phyloP scores from a whole-genome alignment of 2,797 vertebrate species.

The Cetoscarus ocellatus region DNA sequence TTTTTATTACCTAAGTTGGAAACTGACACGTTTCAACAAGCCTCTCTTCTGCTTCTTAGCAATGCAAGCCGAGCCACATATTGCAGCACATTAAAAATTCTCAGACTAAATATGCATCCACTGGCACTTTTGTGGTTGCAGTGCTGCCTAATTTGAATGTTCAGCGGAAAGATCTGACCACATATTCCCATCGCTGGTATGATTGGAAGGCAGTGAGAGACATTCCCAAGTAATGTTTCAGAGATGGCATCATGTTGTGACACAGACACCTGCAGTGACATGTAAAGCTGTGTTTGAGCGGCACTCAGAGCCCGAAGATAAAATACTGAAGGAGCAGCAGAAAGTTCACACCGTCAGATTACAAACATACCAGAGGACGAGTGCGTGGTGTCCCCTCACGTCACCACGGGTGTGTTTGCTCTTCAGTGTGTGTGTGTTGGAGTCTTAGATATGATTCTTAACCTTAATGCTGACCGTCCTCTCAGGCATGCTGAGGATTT shows the following conservation, averaged over 20 bases:
- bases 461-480: conserved; percentile 33
- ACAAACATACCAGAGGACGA: conserved; percentile 45
- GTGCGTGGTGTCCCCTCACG: conserved; percentile 48
- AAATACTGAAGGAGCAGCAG: conserved; percentile 17
- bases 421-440: conserved; percentile 8
- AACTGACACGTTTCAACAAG: background rate
- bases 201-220: conserved; percentile 39
- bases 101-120: background rate
- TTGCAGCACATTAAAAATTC: too few relatives aligned
- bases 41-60: background rate
- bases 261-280: conserved; percentile 57
- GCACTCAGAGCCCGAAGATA: conserved; percentile 19
- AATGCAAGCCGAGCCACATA: background rate
- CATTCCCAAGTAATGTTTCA: conserved; percentile 63
- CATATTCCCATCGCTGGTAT: conserved; percentile 43
- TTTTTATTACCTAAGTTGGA: background rate
- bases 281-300: conserved; percentile 45
- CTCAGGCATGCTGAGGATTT: conserved; percentile 34
- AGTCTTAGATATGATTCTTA: conserved; percentile 4
- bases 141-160: conserved; percentile 31
- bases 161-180: conserved; percentile 2
- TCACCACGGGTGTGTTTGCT: conserved; percentile 29
- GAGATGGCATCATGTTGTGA: conserved; percentile 63
- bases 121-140: conserved; percentile 5
- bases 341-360: conserved; percentile 36